Conservation (phyloP, 2,888 invertebrate genomes). For the Ariolimax columbianus region DNA sequence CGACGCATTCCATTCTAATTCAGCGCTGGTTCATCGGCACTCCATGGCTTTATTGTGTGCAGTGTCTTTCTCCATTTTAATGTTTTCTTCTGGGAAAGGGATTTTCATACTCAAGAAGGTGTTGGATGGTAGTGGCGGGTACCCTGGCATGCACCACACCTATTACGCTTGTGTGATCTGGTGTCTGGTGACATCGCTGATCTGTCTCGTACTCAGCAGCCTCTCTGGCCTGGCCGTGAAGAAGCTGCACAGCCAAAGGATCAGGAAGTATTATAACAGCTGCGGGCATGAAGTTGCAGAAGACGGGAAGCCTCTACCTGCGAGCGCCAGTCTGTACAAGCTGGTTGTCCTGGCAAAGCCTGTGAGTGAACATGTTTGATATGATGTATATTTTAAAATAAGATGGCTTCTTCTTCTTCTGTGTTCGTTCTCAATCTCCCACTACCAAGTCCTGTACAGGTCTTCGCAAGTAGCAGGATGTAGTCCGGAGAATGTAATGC, state of each 20-base stretch:
- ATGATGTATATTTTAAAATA: too few species aligned
- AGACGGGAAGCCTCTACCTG: conserved; percentile 70
- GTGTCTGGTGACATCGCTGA: conserved; percentile 62
- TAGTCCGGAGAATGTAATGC: too few species aligned
- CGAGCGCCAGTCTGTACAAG: conserved; percentile 64
- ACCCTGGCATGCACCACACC: conserved; percentile 67
- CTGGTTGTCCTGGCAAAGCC: conserved; percentile 72
- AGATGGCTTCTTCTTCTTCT: too few species aligned
- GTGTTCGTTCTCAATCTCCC: too few species aligned
- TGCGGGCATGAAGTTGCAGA: conserved; percentile 70
- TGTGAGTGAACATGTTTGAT: conserved; percentile 61
- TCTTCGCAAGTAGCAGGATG: too few species aligned
- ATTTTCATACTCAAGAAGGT: conserved; percentile 67
- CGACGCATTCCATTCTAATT: neutral
- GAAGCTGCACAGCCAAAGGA: conserved; percentile 61
- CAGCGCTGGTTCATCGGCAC: neutral
- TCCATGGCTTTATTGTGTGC: neutral
- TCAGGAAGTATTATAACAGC: conserved; percentile 69
- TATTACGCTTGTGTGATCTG: conserved; percentile 71
- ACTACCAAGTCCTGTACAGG: too few species aligned
- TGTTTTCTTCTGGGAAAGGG: conserved; percentile 55
- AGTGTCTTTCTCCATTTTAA: conserved; percentile 36
- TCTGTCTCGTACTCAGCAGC: conserved; percentile 65
- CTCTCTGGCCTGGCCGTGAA: conserved; percentile 65
- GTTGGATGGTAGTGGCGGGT: conserved; percentile 58